These are phyloP conservation scores for Heliopora coerulea DNA, from an alignment of 92 coral and sea anemone species.

Conservation along the genomic window DNA sequence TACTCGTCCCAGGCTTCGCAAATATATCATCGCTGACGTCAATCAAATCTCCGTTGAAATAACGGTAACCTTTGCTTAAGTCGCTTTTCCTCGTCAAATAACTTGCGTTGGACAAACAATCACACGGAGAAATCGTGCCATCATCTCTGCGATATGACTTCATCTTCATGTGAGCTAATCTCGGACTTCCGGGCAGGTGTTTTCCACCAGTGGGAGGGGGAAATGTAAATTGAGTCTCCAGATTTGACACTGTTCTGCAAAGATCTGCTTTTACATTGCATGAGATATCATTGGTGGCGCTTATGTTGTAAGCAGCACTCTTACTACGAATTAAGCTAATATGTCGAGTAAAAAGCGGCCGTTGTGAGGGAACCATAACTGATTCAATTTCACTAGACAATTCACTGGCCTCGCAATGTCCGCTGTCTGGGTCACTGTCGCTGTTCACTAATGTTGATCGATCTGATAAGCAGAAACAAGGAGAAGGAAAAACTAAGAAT, in stretches of 20 bases:
- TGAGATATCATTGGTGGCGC: background rate
- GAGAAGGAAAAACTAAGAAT: too few relatives aligned
- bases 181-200: conserved; percentile 63
- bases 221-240: conserved; percentile 24
- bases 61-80: conserved; percentile 86
- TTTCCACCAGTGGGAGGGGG: conserved; percentile 37
- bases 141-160: conserved; percentile 33
- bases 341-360: background rate
- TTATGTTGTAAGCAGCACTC: conserved; percentile 63
- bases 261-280: conserved; percentile 26
- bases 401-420: conserved; percentile 70
- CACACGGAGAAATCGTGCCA: background rate
- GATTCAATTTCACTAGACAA: conserved; percentile 85
- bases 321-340: conserved; percentile 62
- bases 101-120: conserved; percentile 8
- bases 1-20: conserved; percentile 2
- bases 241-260: conserved; percentile 46
- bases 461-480: too few relatives aligned
- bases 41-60: conserved; percentile 77
- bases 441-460: conserved; percentile 57
- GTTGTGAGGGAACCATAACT: conserved; percentile 60
- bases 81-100: conserved; percentile 79
- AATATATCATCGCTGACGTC: conserved; percentile 10
- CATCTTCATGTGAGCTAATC: conserved; percentile 95
- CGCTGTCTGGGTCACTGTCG: conserved; percentile 82